Conservation (phyloP, 2,797 vertebrate genomes). For the Bovichtus variegatus region DNA sequence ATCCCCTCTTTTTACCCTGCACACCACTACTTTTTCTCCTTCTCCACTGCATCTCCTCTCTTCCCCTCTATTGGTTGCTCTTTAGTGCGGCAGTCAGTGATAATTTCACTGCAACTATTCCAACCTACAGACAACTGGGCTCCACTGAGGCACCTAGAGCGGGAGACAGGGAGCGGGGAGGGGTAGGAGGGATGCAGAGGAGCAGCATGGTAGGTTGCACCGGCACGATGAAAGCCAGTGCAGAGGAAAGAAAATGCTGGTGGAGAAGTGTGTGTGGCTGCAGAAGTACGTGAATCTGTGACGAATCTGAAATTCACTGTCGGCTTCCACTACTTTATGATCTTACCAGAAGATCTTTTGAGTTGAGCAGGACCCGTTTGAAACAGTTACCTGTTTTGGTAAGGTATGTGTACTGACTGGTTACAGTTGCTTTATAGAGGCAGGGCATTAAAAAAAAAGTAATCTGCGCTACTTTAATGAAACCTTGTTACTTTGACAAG, state of each 20-base stretch:
- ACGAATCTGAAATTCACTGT: not conserved
- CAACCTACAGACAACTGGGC: constrained; percentile 53
- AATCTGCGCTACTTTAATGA: not conserved
- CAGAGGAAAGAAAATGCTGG: constrained; percentile 1
- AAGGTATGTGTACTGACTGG: not conserved
- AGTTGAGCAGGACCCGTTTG: not conserved
- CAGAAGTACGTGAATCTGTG: constrained; percentile 10
- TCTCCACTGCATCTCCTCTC: constrained; percentile 13
- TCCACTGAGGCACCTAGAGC: constrained; percentile 58
- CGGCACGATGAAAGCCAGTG: constrained; percentile 49
- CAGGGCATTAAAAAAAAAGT: not conserved
- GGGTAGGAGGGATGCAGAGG: constrained; percentile 25
- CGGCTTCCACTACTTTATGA: not conserved
- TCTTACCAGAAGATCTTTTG: too few relatives aligned
- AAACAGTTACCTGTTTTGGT: not conserved
- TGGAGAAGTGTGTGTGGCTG: constrained; percentile 23
- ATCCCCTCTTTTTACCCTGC: not conserved
- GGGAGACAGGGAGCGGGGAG: constrained; percentile 43
- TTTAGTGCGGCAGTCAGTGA: constrained; percentile 33
- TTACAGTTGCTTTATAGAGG: not conserved
- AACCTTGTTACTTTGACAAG: not conserved
- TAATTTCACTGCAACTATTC: constrained; percentile 63
- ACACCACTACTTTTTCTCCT: not conserved
- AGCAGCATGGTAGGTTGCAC: constrained; percentile 80
- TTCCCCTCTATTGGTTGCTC: constrained; percentile 10